phyloP scores from a whole-genome alignment of 2,888 invertebrate species.

The Trissolcus brochymenae region DNA sequence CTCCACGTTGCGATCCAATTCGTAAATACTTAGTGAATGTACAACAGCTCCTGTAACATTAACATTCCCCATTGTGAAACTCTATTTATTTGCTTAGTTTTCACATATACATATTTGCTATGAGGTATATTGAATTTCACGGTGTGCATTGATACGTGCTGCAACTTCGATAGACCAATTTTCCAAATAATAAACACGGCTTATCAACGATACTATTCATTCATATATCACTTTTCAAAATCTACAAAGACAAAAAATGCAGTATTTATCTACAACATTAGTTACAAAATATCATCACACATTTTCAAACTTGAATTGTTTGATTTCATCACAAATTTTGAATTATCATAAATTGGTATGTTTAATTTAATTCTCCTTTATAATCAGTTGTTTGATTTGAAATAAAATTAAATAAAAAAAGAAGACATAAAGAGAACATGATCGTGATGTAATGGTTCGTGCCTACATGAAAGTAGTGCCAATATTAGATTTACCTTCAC shows the following conservation, averaged over 20 bases:
- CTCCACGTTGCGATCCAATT: constrained; percentile 88
- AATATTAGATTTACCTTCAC: constrained; percentile 74
- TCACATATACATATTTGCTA: constrained; percentile 8
- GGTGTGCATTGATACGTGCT: constrained; percentile 18
- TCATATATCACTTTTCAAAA: not conserved
- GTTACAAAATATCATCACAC: constrained; percentile 60
- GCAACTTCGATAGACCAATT: constrained; percentile 19
- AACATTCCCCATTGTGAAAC: not conserved
- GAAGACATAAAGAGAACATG: too few relatives aligned
- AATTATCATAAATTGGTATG: too few relatives aligned
- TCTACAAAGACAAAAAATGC: too few relatives aligned
- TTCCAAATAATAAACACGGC: constrained; percentile 15
- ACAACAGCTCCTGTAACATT: constrained; percentile 75
- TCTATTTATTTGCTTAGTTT: constrained; percentile 17
- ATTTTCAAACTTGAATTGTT: too few relatives aligned
- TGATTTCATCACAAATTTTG: too few relatives aligned
- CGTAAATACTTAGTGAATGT: constrained; percentile 92
- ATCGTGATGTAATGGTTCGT: too few relatives aligned
- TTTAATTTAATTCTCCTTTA: too few relatives aligned
- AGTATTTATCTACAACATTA: not conserved
- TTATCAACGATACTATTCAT: not conserved
- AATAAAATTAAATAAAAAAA: too few relatives aligned
- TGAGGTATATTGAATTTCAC: constrained; percentile 17
- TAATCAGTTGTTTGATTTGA: too few relatives aligned
- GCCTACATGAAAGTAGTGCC: not conserved